A percentile compares a stretch with the other conserved stretches of the same genome.
phyloP scores from a whole-genome alignment of 2,113 vertebrate species.

The Helogale parvula region DNA sequence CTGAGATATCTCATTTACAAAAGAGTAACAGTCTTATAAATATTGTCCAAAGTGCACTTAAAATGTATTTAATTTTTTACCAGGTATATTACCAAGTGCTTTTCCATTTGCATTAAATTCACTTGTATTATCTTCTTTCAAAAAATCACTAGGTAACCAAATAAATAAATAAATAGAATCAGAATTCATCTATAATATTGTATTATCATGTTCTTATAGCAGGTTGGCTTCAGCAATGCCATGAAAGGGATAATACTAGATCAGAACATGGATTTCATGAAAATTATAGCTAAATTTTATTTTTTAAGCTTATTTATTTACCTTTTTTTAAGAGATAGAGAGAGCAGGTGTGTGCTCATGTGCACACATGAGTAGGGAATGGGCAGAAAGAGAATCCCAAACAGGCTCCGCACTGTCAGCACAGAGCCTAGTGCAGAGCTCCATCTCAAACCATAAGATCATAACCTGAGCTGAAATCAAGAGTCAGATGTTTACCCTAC shows the following conservation, averaged over 20 bases:
- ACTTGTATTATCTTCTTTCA: neutral
- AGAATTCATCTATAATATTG: neutral
- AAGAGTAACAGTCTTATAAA: neutral
- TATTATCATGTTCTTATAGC: neutral
- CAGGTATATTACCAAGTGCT: neutral
- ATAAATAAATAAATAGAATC: neutral
- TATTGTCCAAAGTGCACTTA: neutral
- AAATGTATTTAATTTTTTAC: neutral
- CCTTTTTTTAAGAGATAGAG: no score
- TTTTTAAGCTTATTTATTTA: no score
- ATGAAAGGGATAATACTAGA: neutral
- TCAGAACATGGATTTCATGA: neutral
- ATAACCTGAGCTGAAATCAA: no score
- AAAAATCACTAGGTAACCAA: neutral
- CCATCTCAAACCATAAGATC: no score
- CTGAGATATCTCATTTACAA: neutral
- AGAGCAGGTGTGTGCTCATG: no score
- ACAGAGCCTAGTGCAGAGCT: no score
- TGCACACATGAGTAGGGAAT: no score
- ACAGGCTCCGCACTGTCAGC: no score
- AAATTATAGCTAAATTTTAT: slow-evolving; percentile 6
- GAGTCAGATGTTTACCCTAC: no score
- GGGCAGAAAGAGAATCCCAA: no score
- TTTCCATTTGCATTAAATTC: slow-evolving; percentile 12
- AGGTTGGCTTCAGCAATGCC: neutral